Conservation (phyloP, 1,140 invertebrate species). For the Orius insidiosus region DNA sequence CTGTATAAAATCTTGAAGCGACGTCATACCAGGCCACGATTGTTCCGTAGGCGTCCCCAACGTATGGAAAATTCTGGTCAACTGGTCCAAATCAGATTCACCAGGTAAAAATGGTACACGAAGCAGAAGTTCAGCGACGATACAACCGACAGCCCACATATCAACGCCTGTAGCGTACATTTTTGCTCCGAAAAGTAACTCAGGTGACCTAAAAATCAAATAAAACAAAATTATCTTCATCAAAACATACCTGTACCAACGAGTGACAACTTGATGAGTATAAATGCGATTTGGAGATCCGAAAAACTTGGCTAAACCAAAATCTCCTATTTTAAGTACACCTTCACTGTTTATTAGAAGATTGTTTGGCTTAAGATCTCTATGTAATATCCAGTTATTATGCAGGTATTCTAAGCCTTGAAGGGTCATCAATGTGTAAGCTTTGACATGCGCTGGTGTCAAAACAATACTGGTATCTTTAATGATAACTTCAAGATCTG, state of each 20-base stretch:
- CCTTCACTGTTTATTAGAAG: slow-evolving; percentile 85
- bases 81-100: slow-evolving; percentile 90
- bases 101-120: slow-evolving; percentile 88
- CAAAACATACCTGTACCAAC: slow-evolving; percentile 65
- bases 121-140: slow-evolving; percentile 85
- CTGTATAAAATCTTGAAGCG: slow-evolving; percentile 77
- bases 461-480: too few relatives aligned
- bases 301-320: slow-evolving; percentile 93
- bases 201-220: slow-evolving; percentile 38
- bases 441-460: slow-evolving; percentile 87
- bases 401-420: slow-evolving; percentile 93
- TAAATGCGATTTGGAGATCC: slow-evolving; percentile 92
- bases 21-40: slow-evolving; percentile 76
- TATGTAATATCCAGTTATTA: slow-evolving; percentile 89
- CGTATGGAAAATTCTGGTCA: slow-evolving; percentile 85
- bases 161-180: slow-evolving; percentile 94
- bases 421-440: slow-evolving; percentile 89
- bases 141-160: slow-evolving; percentile 97
- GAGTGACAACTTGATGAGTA: slow-evolving; percentile 96
- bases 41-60: slow-evolving; percentile 82
- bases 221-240: slow-evolving; percentile 8
- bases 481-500: too few relatives aligned
- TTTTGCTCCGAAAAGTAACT: slow-evolving; percentile 86
- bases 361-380: slow-evolving; percentile 99
- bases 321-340: slow-evolving; percentile 92